Percentiles rank a stretch among this genome's conserved stretches.
These are phyloP conservation scores for Acestrorhynchus altus DNA, from an alignment of 2,797 vertebrate genomes.

Conservation along the genomic window DNA sequence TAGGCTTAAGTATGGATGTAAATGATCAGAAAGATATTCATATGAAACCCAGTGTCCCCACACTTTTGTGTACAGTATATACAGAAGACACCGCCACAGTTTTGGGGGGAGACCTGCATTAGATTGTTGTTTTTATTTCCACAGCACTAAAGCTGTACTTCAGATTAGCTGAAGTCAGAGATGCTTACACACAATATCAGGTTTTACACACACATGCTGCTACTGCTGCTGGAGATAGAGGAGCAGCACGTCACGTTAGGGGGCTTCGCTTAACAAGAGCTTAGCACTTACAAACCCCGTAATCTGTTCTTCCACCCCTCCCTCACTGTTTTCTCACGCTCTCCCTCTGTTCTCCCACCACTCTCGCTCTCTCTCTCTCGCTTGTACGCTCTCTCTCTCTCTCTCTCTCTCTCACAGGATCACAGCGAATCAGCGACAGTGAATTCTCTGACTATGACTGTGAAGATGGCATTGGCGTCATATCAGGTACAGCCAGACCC, in stretches of 20 bases:
- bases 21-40: too few relatives aligned
- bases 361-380: conserved; percentile 9
- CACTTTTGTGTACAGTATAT: too few relatives aligned
- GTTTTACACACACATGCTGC: neutral
- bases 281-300: neutral
- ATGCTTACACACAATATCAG: neutral
- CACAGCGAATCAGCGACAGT: conserved; percentile 92
- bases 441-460: conserved; percentile 96
- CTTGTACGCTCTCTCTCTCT: conserved; percentile 26
- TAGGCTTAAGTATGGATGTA: too few relatives aligned
- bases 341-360: conserved; percentile 2
- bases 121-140: neutral
- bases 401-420: conserved; percentile 76
- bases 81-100: too few relatives aligned
- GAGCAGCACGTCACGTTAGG: conserved; percentile 4
- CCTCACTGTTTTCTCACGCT: conserved; percentile 14
- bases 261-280: conserved; percentile 19
- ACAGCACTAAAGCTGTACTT: neutral
- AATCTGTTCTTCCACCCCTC: conserved; percentile 13
- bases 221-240: neutral
- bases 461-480: conserved; percentile 92
- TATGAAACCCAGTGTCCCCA: too few relatives aligned
- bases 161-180: neutral
- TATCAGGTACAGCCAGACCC: conserved; percentile 83
- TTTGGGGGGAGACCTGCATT: too few relatives aligned